Percentiles rank a stretch among this genome's conserved stretches.
Evolutionary conservation across 2,888 invertebrate species (phyloP).

Genomic region (Drosophila dives): DNA sequence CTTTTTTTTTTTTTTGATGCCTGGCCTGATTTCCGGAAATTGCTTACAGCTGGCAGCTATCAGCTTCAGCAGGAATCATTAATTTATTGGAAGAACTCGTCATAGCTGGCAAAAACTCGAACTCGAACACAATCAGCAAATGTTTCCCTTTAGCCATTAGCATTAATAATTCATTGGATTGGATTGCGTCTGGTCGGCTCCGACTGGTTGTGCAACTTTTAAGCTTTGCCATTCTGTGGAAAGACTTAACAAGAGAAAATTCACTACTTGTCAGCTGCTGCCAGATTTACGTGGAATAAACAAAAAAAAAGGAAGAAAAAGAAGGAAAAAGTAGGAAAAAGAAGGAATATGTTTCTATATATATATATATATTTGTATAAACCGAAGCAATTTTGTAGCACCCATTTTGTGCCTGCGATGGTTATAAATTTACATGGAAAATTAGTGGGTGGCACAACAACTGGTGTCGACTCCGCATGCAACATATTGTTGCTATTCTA

Average conservation of each 20-base stretch:
- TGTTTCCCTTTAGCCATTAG: conserved; percentile 66
- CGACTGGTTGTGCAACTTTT: conserved; percentile 39
- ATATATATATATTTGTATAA: not conserved
- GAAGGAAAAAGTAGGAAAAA: not conserved
- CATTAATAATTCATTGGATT: conserved; percentile 75
- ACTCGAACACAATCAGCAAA: conserved; percentile 66
- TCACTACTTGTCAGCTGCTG: conserved; percentile 77
- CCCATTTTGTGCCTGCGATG: conserved; percentile 48
- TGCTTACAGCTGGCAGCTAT: conserved; percentile 53
- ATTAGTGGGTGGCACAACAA: conserved; percentile 43
- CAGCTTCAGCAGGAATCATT: conserved; percentile 59
- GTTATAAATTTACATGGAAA: conserved; percentile 70
- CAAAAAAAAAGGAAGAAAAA: not conserved
- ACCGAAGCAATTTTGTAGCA: conserved; percentile 18
- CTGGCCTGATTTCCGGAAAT: conserved; percentile 27
- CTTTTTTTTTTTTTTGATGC: conserved; percentile 3
- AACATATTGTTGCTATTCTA: conserved; percentile 57
- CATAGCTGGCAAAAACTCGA: conserved; percentile 26
- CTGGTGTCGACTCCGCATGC: conserved; percentile 63
- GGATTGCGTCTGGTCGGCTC: conserved; percentile 13
- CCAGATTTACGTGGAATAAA: conserved; percentile 69
- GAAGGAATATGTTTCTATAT: not conserved
- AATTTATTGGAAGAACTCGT: conserved; percentile 62
- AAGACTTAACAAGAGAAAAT: conserved; percentile 53
- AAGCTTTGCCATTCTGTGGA: conserved; percentile 49